Base-by-base conservation (phyloP, 2,888 invertebrate species). In the Pyrochroa serraticornis region DNA sequence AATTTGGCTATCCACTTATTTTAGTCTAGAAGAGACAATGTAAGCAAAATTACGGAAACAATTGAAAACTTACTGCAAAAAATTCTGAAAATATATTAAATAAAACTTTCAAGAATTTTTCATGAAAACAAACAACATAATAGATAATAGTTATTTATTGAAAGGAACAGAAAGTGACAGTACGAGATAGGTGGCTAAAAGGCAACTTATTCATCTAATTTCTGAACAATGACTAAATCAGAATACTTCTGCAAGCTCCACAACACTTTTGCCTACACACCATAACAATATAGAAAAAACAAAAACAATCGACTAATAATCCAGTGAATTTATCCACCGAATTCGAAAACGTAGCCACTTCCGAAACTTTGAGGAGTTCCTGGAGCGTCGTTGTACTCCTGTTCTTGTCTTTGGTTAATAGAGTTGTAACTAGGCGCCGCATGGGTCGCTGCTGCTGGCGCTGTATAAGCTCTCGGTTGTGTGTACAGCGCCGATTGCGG, bases 331-430 rank as follows among this genome's bases (percentile, higher is more conserved):
- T 80, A 85, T 62, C 85, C 85, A 57, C 81, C 78, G 67, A 87
- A 87, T 33, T 86, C 82, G 69, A 88, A 88, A 0, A 85, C 81
- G 70, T 85, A 87, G 0, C 88, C 87, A 2, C 77, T 80, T 0
- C 87, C 87, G 62, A 87, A 88, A 34, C 77, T 83, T 69, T 87
- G 83, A 0, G 87, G 83, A 65, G 78, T 77, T 49, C 80, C 79
- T n/a, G 79, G 79, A 57, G 73, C 76, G 48, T 78, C 79, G 51
- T 75, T 65, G 59, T 79, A 79, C 37, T 78, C 76, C 6, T 69
- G 67, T 47, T 72, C 71, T 13, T 64, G 63, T 22, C 22, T 22
- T 22, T 22, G 58, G 54, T 32, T 56, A 37, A 33, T 58, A 57
- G 8, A 51, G 63, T 30, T 46, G 52, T 33, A 34, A 42, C 35